phyloP scores from a whole-genome alignment of 2,888 invertebrate genomes.

The Miltochrista miniata region DNA sequence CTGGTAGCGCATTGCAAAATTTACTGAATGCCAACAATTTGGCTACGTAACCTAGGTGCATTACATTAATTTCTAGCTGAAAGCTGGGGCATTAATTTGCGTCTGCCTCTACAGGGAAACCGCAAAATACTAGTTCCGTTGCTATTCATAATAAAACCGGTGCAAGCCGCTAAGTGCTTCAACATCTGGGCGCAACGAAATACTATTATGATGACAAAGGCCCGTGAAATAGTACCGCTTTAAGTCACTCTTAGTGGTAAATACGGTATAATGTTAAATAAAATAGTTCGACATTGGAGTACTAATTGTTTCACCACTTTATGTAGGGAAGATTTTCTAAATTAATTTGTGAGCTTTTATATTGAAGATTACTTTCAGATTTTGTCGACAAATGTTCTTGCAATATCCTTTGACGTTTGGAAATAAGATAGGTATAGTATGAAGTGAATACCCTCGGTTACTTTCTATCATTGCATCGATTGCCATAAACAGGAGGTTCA shows the following conservation, averaged over 20 bases:
- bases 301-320: constrained; percentile 14
- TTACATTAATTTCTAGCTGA: constrained; percentile 82
- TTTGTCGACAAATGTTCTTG: too few relatives aligned
- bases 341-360: too few relatives aligned
- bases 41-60: constrained; percentile 78
- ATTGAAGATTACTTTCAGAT: too few relatives aligned
- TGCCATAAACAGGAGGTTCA: too few relatives aligned
- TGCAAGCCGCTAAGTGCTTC: constrained; percentile 79
- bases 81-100: constrained; percentile 80
- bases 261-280: constrained; percentile 29
- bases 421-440: too few relatives aligned
- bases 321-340: too few relatives aligned
- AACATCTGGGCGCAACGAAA: constrained; percentile 76
- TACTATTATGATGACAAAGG: constrained; percentile 73
- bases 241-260: constrained; percentile 30
- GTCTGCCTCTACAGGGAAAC: constrained; percentile 76
- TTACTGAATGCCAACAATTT: constrained; percentile 75
- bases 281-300: constrained; percentile 25
- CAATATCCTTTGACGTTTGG: too few relatives aligned
- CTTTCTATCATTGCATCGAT: too few relatives aligned
- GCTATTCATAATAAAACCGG: constrained; percentile 82
- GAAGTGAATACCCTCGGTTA: too few relatives aligned
- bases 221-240: constrained; percentile 43
- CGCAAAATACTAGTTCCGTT: constrained; percentile 81
- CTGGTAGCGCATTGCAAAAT: constrained; percentile 56